Evolutionary conservation across 2,888 invertebrate species (phyloP).

Genomic region (Rhodophaea formosa): DNA sequence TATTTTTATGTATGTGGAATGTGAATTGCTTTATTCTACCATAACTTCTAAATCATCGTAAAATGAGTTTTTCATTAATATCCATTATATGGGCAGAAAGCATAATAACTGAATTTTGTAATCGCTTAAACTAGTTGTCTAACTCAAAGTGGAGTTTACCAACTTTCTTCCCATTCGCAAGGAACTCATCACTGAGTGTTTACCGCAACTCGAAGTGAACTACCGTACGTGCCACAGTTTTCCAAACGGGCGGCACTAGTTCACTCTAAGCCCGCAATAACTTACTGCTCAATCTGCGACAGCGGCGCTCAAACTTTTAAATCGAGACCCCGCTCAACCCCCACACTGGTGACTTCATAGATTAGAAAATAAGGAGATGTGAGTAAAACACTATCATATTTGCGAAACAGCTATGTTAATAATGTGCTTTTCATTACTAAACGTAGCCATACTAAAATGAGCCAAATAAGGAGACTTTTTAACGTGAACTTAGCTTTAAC

Average conservation of each 20-base stretch:
- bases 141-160: not conserved
- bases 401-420: too few relatives aligned
- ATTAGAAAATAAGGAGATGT: not conserved
- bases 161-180: not conserved
- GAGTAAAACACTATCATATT: not conserved
- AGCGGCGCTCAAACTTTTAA: conserved; percentile 25
- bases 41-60: too few relatives aligned
- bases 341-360: not conserved
- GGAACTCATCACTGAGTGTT: conserved; percentile 10
- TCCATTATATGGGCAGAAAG: too few relatives aligned
- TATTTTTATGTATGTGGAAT: not conserved
- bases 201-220: conserved; percentile 7
- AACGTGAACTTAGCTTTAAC: too few relatives aligned
- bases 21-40: not conserved
- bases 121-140: not conserved
- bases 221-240: conserved; percentile 8
- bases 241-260: conserved; percentile 1
- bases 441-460: too few relatives aligned
- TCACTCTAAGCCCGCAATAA: conserved; percentile 12
- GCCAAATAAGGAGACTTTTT: too few relatives aligned
- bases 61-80: too few relatives aligned
- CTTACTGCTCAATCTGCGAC: conserved; percentile 20
- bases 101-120: not conserved
- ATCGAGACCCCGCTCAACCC: conserved; percentile 17
- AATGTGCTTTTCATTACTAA: too few relatives aligned